These are phyloP conservation scores for Neocrepidodera transversa DNA, from an alignment of 2,888 invertebrate genomes.

Conservation along the genomic window DNA sequence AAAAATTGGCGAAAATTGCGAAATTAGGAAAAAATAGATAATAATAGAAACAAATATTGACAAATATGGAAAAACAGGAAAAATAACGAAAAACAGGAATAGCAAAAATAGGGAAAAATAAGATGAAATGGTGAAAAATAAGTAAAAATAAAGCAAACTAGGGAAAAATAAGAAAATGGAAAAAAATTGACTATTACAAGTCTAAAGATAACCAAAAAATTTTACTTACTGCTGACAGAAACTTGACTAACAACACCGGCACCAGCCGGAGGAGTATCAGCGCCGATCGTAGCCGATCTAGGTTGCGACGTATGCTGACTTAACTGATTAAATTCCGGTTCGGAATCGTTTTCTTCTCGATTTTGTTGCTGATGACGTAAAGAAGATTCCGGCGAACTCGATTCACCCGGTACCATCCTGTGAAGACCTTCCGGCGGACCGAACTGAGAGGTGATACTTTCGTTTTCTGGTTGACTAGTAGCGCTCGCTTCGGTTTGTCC, in stretches of 20 bases:
- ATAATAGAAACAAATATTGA: no score
- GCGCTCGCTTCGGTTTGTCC: constrained; percentile 58
- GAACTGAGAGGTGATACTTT: constrained; percentile 42
- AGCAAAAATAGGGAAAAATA: no score
- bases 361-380: constrained; percentile 38
- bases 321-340: constrained; percentile 45
- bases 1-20: no score
- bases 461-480: constrained; percentile 53
- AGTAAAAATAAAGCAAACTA: no score
- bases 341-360: constrained; percentile 45
- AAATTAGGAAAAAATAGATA: no score
- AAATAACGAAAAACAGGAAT: no score
- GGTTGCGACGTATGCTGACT: constrained; percentile 42
- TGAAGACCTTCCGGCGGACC: constrained; percentile 65
- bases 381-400: constrained; percentile 60
- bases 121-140: no score
- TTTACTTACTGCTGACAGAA: constrained; percentile 38
- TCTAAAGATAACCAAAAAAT: no score
- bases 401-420: constrained; percentile 70
- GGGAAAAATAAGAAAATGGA: no score
- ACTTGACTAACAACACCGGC: constrained; percentile 15
- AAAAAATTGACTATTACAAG: no score
- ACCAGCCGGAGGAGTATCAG: constrained; percentile 56
- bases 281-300: constrained; percentile 59
- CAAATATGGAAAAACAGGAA: no score